Evolutionary conservation across 2,797 vertebrate species (phyloP).

Genomic region (Natrix natrix): DNA sequence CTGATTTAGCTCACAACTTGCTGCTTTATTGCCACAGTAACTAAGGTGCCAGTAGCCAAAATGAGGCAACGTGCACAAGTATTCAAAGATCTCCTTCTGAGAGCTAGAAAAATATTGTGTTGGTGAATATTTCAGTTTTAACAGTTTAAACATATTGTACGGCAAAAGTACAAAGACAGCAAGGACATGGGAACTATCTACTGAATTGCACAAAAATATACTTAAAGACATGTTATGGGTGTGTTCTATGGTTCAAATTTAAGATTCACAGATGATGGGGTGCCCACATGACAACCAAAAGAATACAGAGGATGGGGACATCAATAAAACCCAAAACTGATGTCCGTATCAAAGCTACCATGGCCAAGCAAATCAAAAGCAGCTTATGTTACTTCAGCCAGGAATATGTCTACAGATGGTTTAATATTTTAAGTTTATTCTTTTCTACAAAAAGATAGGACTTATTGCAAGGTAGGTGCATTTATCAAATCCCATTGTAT

Average conservation of each 20-base stretch:
- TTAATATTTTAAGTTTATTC: background rate
- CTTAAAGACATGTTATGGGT: background rate
- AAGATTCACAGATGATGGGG: background rate
- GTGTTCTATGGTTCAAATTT: background rate
- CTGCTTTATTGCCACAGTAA: background rate
- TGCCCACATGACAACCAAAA: background rate
- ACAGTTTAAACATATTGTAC: background rate
- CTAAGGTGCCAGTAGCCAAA: background rate
- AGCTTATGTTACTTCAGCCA: background rate
- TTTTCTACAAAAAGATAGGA: background rate
- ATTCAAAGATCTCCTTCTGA: background rate
- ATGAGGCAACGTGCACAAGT: background rate
- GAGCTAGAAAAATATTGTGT: background rate
- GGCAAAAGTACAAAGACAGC: background rate
- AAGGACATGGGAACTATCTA: background rate
- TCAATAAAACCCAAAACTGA: background rate
- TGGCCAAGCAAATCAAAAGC: background rate
- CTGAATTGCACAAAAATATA: background rate
- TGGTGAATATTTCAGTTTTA: background rate
- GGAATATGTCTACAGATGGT: background rate
- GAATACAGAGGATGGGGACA: background rate
- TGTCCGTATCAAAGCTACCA: background rate
- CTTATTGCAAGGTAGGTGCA: background rate
- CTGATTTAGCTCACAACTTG: background rate
- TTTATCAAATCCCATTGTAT: background rate